phyloP scores from a whole-genome alignment of 2,797 vertebrate species.

The Sebastes umbrosus region DNA sequence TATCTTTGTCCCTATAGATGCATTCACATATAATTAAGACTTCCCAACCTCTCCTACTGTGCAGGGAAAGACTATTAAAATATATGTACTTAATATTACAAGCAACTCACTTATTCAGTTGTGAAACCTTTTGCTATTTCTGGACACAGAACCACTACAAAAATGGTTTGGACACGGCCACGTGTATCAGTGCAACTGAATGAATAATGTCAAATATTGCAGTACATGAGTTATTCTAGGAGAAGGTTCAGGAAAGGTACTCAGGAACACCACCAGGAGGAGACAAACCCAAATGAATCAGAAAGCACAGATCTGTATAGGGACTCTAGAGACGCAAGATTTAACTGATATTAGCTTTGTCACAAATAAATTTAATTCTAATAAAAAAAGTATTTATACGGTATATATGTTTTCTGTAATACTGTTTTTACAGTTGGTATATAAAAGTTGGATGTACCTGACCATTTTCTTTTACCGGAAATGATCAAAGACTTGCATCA shows the following conservation, averaged over 20 bases:
- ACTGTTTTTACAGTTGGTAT: neutral
- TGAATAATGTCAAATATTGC: neutral
- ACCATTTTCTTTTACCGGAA: neutral
- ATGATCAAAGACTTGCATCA: neutral
- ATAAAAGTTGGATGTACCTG: neutral
- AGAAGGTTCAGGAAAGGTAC: neutral
- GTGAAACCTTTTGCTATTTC: neutral
- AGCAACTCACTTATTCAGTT: neutral
- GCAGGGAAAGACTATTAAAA: neutral
- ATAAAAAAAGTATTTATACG: neutral
- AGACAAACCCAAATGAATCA: neutral
- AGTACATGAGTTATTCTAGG: neutral
- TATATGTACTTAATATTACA: neutral
- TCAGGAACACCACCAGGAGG: slow-evolving; percentile 11
- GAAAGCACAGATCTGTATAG: neutral
- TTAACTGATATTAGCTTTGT: neutral
- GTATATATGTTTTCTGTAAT: neutral
- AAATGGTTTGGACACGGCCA: neutral
- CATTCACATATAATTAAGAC: neutral
- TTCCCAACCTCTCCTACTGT: neutral
- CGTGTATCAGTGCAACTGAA: neutral
- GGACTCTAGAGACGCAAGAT: neutral
- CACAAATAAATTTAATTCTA: neutral
- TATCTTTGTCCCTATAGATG: neutral
- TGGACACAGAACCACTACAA: neutral